Percentiles rank a stretch among this genome's conserved stretches.
Conservation (phyloP, 1,140 invertebrate species). For the Lepidurus apus region DNA sequence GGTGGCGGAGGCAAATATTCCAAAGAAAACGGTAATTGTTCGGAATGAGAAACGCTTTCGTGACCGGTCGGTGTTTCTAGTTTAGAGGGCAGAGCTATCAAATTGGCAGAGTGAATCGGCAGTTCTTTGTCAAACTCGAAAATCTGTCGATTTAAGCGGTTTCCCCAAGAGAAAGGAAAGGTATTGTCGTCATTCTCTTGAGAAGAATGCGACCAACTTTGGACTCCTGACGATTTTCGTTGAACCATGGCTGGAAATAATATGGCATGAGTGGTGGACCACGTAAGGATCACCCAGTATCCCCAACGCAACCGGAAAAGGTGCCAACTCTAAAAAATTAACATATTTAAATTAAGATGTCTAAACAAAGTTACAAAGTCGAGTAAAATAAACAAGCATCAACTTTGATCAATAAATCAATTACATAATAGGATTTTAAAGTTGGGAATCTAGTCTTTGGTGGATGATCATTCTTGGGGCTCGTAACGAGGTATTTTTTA, state of each 20-base stretch:
- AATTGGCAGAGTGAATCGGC: not conserved
- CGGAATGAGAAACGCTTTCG: not conserved
- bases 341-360: not conserved
- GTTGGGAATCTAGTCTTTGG: too few relatives aligned
- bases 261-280: not conserved
- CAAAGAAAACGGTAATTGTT: not conserved
- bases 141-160: not conserved
- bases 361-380: too few relatives aligned
- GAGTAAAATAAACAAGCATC: too few relatives aligned
- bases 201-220: not conserved
- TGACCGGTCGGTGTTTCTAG: not conserved
- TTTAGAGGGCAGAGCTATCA: not conserved
- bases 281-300: not conserved
- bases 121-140: not conserved
- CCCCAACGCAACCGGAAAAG: not conserved
- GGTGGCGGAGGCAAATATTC: conserved; percentile 1
- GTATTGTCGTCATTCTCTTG: not conserved
- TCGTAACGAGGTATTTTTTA: too few relatives aligned
- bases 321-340: not conserved
- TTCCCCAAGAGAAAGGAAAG: not conserved
- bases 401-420: too few relatives aligned
- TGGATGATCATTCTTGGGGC: too few relatives aligned
- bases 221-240: not conserved
- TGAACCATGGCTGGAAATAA: not conserved
- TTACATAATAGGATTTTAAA: too few relatives aligned